Evolutionary conservation across 2,113 vertebrate species (phyloP).

Genomic region (Hydrochoerus hydrochaeris): DNA sequence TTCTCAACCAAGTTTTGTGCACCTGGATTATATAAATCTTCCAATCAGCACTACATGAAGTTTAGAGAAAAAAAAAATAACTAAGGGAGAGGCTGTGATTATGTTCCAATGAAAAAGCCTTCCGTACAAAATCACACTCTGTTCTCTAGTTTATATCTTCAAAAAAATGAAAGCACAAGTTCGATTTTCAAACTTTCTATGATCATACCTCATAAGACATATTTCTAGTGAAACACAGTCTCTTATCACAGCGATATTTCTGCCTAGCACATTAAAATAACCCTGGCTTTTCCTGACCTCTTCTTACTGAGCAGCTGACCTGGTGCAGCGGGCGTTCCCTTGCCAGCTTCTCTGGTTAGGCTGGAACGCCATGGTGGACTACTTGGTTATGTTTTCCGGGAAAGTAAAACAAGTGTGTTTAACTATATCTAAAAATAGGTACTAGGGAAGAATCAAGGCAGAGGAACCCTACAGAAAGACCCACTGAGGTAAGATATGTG

Average conservation of each 20-base stretch:
- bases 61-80: neutral
- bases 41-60: neutral
- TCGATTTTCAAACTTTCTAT: neutral
- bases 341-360: neutral
- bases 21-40: neutral
- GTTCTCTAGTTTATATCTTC: neutral
- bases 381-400: neutral
- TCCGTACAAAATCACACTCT: neutral
- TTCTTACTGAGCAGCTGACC: neutral
- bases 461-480: neutral
- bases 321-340: accelerated
- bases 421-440: neutral
- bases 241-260: neutral
- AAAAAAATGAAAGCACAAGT: neutral
- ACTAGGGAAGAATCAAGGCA: neutral
- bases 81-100: neutral
- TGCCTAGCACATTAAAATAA: neutral
- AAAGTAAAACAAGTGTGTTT: neutral
- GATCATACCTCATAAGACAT: neutral
- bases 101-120: neutral
- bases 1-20: neutral
- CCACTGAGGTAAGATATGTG: neutral
- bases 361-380: neutral
- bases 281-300: neutral
- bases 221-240: neutral